Evolutionary conservation across 2,888 invertebrate species (phyloP).

Genomic region (Tortricodes alternella): DNA sequence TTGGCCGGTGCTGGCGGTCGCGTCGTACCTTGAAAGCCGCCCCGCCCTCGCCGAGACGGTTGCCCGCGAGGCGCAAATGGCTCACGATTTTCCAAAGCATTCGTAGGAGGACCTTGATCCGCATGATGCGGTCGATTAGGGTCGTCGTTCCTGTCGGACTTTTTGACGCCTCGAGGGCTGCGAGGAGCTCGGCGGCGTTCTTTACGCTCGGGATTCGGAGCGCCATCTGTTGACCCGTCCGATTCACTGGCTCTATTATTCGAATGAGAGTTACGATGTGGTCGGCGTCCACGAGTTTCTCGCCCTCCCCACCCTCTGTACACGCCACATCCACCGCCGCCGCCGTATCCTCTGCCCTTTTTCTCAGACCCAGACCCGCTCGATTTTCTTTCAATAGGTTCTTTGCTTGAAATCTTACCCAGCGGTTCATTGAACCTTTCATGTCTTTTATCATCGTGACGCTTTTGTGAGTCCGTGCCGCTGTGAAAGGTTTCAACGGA

Average conservation of each 20-base stretch:
- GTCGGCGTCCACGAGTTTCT: conserved; percentile 77
- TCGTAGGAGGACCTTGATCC: conserved; percentile 50
- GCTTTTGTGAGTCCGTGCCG: conserved; percentile 53
- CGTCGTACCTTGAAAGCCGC: conserved; percentile 74
- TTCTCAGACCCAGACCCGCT: conserved; percentile 77
- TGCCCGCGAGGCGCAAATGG: conserved; percentile 94
- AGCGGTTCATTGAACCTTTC: conserved; percentile 67
- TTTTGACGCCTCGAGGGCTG: conserved; percentile 82
- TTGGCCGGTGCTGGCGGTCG: conserved; percentile 80
- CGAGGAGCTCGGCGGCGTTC: conserved; percentile 80
- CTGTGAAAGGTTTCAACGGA: conserved; percentile 55
- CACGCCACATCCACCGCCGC: conserved; percentile 66
- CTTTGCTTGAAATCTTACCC: conserved; percentile 74
- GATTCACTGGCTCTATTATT: conserved; percentile 85
- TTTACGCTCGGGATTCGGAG: conserved; percentile 79
- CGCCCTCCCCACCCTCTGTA: conserved; percentile 78
- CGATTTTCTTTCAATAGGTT: conserved; percentile 73
- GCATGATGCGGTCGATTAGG: conserved; percentile 45
- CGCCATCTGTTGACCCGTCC: conserved; percentile 89
- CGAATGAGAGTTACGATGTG: conserved; percentile 72
- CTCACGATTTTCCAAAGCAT: conserved; percentile 81
- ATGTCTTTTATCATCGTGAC: conserved; percentile 63
- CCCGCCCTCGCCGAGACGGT: conserved; percentile 93
- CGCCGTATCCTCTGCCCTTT: conserved; percentile 78
- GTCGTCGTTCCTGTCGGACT: conserved; percentile 84